These are phyloP conservation scores for Heliconius charithonia DNA, from an alignment of 2,888 invertebrate species.

Conservation along the genomic window DNA sequence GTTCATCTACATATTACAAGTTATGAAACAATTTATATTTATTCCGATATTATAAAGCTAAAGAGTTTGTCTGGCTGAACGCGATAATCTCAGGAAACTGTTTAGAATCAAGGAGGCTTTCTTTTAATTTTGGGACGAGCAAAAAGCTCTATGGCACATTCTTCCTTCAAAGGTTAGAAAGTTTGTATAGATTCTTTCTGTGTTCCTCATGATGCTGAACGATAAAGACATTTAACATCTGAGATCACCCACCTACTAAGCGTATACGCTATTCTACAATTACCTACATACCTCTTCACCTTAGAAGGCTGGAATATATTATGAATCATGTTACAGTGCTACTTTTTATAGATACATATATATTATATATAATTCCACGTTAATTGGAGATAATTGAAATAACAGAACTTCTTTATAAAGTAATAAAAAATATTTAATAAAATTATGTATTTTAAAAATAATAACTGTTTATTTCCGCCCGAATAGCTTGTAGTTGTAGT, in stretches of 20 bases:
- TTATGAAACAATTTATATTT: too few relatives aligned
- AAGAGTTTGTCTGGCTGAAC: too few relatives aligned
- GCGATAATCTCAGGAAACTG: too few relatives aligned
- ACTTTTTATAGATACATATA: neutral
- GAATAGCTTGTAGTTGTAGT: neutral
- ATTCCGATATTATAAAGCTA: too few relatives aligned
- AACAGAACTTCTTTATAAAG: neutral
- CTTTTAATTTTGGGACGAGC: too few relatives aligned
- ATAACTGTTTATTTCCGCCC: neutral
- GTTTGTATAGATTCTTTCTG: neutral
- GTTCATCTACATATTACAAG: too few relatives aligned
- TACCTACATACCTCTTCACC: neutral
- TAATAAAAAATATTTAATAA: slow-evolving; percentile 1
- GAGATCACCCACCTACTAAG: slow-evolving; percentile 6
- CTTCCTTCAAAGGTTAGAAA: neutral
- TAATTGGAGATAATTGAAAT: neutral
- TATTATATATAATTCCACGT: neutral
- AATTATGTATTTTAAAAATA: neutral
- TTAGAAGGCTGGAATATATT: slow-evolving; percentile 14
- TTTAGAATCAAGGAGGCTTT: too few relatives aligned
- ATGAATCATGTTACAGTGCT: neutral
- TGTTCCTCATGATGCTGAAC: neutral
- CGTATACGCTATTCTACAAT: neutral
- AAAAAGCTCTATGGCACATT: too few relatives aligned
- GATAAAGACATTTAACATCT: neutral